phyloP scores from a whole-genome alignment of 2,113 vertebrate species.

The Oncorhynchus keta region DNA sequence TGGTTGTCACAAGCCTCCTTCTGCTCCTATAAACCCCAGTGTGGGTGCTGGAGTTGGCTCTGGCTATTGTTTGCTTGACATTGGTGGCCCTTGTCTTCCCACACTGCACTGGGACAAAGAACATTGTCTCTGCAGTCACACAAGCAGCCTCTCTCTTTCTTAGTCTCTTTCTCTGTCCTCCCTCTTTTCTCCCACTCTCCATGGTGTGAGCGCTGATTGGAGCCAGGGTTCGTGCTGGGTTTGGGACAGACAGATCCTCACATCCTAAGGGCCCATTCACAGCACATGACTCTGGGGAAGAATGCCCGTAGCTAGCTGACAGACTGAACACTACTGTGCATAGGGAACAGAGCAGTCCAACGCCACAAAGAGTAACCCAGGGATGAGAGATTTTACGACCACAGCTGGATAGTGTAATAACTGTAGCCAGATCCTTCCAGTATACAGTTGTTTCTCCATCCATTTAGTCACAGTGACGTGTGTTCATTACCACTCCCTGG shows the following conservation, averaged over 20 bases:
- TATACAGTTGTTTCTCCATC: neutral
- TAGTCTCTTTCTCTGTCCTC: slow-evolving; percentile 56
- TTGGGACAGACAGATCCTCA: slow-evolving; percentile 47
- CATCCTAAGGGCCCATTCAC: slow-evolving; percentile 53
- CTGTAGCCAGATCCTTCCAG: neutral
- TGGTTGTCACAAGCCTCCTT: slow-evolving; percentile 40
- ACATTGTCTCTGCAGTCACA: slow-evolving; percentile 75
- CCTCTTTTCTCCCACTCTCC: slow-evolving; percentile 72
- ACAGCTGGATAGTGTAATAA: slow-evolving; percentile 26
- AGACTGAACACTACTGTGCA: neutral
- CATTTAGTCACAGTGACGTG: no score
- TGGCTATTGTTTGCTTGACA: slow-evolving; percentile 77
- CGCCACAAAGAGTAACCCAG: neutral
- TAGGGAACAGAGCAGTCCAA: neutral
- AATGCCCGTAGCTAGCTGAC: slow-evolving; percentile 9
- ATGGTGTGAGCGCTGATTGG: slow-evolving; percentile 57
- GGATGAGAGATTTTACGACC: slow-evolving; percentile 1
- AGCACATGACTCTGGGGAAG: slow-evolving; percentile 41
- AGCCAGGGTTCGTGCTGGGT: slow-evolving; percentile 56
- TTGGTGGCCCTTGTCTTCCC: slow-evolving; percentile 75
- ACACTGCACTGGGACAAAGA: slow-evolving; percentile 69
- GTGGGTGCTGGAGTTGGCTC: slow-evolving; percentile 56
- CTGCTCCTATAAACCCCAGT: slow-evolving; percentile 30
- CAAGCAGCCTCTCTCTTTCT: slow-evolving; percentile 76
- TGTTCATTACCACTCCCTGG: no score